Base-by-base conservation (phyloP, 1,140 invertebrate species). In the Drosophila sturtevanti region DNA sequence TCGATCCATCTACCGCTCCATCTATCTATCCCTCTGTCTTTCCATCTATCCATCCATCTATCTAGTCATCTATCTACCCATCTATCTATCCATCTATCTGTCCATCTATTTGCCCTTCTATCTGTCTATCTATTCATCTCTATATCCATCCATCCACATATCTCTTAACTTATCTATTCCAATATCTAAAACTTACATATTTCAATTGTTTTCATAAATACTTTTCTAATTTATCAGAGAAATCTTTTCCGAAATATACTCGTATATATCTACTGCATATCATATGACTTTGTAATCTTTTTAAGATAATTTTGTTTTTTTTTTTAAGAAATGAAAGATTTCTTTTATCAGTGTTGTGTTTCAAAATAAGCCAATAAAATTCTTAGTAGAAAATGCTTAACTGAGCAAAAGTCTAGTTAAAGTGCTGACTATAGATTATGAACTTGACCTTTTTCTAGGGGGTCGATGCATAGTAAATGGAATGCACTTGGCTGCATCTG, bases 401-500 rank as follows among this genome's bases (percentile, higher is more conserved):
- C 16, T 48, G 41, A 10, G 3, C 41, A 56, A 56, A 16, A 56
- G 27, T 11, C 14, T 14, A 14, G 2, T 3, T 56, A 34, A 56
- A 56, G 14, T 56, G 54, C 54, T 56, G 54, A 56, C n/a, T 34
- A 34, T 16, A 56, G 54, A 27, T 56, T 56, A 56, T 56, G 54
- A 56, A 56, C 54, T 56, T 56, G 54, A 56, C 54, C 54, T 56
- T 56, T 56, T 56, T 56, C 0, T 14, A 56, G 12, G 4, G 14
- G 54, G 54, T 34, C 54, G 11, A 14, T 56, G 41, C 41, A 34
- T 31, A 18, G 54, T 56, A 56, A 56, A 56, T 56, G 54, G 54
- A 56, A 56, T 56, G 54, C 54, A 56, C 54, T 56, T 56, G 54
- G 16, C 54, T 34, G 16, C 9, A 34, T 27, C n/a, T 27, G 54